phyloP scores from a whole-genome alignment of 1,140 invertebrate genomes.

The Drosophila kurseongensis region DNA sequence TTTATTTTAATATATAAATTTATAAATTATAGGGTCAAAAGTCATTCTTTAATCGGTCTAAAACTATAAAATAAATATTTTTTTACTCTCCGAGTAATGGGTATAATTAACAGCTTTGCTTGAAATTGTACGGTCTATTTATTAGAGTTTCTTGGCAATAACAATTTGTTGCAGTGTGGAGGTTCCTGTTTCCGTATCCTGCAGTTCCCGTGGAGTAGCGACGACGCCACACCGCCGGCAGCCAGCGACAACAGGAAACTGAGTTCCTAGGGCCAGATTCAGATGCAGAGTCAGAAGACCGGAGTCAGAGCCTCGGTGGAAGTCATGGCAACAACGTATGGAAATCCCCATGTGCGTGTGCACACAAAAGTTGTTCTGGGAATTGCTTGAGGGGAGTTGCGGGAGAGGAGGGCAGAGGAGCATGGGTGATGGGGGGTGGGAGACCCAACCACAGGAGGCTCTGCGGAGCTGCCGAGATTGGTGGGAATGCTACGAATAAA shows the following conservation, averaged over 20 bases:
- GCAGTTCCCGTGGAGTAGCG: conserved; percentile 14
- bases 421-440: not conserved
- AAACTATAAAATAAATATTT: no score
- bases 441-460: conserved; percentile 48
- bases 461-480: conserved; percentile 55
- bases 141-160: no score
- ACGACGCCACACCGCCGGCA: conserved; percentile 44
- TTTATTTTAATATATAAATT: no score
- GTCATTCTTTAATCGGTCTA: no score
- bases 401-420: not conserved
- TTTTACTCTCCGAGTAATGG: no score
- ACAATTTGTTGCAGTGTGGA: not conserved
- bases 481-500: conserved; percentile 66
- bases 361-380: conserved; percentile 73
- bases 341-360: conserved; percentile 58
- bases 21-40: no score
- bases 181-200: conserved; percentile 15
- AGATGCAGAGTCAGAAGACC: conserved; percentile 14
- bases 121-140: no score
- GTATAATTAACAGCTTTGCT: no score
- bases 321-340: conserved; percentile 67
- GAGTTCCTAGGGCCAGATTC: conserved; percentile 24
- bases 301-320: conserved; percentile 31
- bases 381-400: conserved; percentile 17
- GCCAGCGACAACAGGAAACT: conserved; percentile 45